phyloP scores from a whole-genome alignment of 2,888 invertebrate species.

The Sinotaia quadrata region DNA sequence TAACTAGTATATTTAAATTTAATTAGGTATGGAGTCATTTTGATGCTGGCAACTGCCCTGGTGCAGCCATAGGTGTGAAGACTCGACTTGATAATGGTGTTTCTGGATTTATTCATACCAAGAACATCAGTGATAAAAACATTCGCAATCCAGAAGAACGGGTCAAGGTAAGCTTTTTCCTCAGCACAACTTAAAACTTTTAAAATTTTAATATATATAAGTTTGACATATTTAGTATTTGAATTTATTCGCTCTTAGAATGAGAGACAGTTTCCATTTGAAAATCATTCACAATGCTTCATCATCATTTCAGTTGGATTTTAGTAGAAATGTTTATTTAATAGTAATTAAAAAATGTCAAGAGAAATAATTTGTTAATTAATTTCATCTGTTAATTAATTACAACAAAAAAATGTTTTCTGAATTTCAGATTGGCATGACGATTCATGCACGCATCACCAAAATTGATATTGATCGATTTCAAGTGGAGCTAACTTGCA shows the following conservation, averaged over 20 bases:
- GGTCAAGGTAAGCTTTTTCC: slow-evolving; percentile 82
- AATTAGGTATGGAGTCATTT: slow-evolving; percentile 94
- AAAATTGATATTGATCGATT: slow-evolving; percentile 97
- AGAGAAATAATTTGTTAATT: neutral
- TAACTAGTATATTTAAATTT: neutral
- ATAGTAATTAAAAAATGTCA: too few species aligned
- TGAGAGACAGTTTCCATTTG: too few species aligned
- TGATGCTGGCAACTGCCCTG: slow-evolving; percentile 93
- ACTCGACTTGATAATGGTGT: slow-evolving; percentile 90
- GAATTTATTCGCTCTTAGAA: neutral
- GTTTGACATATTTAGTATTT: neutral
- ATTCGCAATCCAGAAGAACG: slow-evolving; percentile 94
- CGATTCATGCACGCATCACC: slow-evolving; percentile 83
- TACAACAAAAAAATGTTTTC: neutral
- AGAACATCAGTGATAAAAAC: slow-evolving; percentile 92
- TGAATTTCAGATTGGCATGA: slow-evolving; percentile 67
- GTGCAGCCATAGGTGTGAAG: slow-evolving; percentile 93
- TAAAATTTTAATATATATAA: too few species aligned
- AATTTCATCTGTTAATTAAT: neutral
- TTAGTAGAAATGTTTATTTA: too few species aligned
- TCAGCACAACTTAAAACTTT: too few species aligned
- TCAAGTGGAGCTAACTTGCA: slow-evolving; percentile 86
- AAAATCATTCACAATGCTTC: too few species aligned
- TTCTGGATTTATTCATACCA: slow-evolving; percentile 93
- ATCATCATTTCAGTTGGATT: too few species aligned